A percentile compares a stretch with the other conserved stretches of the same genome.
phyloP scores from a whole-genome alignment of 2,113 vertebrate genomes.

The Vidua chalybeata region DNA sequence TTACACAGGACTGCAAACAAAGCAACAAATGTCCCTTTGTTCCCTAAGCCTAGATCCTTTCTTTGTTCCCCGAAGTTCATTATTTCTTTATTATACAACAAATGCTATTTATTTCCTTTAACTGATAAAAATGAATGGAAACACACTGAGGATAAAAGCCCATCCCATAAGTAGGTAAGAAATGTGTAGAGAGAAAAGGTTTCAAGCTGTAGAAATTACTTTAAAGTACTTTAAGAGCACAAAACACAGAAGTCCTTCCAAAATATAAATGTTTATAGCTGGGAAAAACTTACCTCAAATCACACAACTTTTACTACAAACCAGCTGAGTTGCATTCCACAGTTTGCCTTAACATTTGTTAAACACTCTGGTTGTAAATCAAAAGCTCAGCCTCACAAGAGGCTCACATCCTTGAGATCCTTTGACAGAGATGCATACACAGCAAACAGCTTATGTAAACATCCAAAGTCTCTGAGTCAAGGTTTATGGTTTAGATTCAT shows the following conservation, averaged over 20 bases:
- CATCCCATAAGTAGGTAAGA: not conserved
- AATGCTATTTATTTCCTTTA: slow-evolving; percentile 3
- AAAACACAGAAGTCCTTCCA: not conserved
- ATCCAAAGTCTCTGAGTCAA: not conserved
- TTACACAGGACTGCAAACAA: not conserved
- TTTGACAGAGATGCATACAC: not conserved
- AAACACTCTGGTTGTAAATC: not conserved
- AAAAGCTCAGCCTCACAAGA: not conserved
- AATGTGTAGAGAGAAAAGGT: not conserved
- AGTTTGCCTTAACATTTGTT: not conserved
- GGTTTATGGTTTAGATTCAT: not conserved
- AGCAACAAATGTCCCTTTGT: not conserved
- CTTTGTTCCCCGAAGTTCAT: slow-evolving; percentile 25
- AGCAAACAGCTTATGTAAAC: not conserved
- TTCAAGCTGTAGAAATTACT: not conserved
- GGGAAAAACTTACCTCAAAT: not conserved
- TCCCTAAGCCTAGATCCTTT: not conserved
- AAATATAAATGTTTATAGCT: not conserved
- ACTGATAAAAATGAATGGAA: slow-evolving; percentile 1
- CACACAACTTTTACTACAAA: not conserved
- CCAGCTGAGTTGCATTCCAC: accelerated
- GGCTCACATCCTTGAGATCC: not conserved
- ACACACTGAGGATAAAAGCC: not conserved
- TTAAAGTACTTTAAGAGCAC: not conserved
- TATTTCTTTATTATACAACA: not conserved